Evolutionary conservation across 2,113 vertebrate species (phyloP), one percentile per base, ranked within the genome.

Genomic region (Rynchops niger): DNA sequence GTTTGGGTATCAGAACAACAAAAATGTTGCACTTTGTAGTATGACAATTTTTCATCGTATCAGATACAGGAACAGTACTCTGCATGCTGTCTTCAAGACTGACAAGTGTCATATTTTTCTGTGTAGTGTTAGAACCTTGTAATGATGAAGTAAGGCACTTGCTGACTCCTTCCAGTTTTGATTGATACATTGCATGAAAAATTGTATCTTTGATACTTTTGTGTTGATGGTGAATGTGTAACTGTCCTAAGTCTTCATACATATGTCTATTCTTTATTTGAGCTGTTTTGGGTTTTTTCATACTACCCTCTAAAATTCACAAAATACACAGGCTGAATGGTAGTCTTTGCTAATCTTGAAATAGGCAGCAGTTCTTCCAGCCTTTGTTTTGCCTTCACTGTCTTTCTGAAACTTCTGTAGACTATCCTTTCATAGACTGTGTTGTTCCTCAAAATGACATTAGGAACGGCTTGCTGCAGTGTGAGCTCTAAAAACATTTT

Each of bases 91-190:
- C 27, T 74, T 89, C 50, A n/a, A 71, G 84, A 70, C 87, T 81
- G 72, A 88, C 38, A 78, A 90, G n/a, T 81, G 69, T 82, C 84
- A 87, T n/a, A n/a, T 89, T 84, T 86, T 96, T 78, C 82, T 87
- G 82, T 42, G 73, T 82, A 90, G 29, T 32, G 42, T 84, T 95
- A 0, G 3, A 26, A 71, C 40, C 38, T 47, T 55, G 15, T 55
- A 61, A 36, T 58, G 66, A 26, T 58, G 50, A 82, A 78, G 15
- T 42, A 42, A 78, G 29, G 55, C 30, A 53, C 13, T 38, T 5
- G 2, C 45, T 18, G 77, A 78, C 45, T 91, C 71, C 32, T 80
- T 88, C 62, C 2, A 1, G 20, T 84, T 89, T 73, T 71, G 50
- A 49, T 42, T 62, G 87, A 73, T 73, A 47, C 4, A 4, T 56